phyloP scores from a whole-genome alignment of 2,113 vertebrate species.

The Paramormyrops kingsleyae region DNA sequence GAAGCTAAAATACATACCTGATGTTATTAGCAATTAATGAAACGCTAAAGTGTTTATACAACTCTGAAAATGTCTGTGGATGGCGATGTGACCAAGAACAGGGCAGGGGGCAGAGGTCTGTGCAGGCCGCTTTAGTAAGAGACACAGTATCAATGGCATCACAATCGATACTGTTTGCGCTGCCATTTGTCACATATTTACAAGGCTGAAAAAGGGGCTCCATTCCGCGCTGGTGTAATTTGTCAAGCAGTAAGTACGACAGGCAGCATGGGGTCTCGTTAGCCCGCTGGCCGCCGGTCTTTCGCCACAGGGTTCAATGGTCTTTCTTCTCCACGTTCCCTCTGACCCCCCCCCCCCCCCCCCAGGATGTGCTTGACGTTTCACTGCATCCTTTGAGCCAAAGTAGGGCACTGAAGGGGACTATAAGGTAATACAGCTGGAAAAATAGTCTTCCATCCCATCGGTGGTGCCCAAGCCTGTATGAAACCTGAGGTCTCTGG shows the following conservation, averaged over 20 bases:
- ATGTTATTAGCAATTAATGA: not conserved
- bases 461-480: not conserved
- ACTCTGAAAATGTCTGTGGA: not conserved
- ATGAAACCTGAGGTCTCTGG: not conserved
- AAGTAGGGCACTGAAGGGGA: not conserved
- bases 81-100: not conserved
- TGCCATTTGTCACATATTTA: conserved; percentile 99
- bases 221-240: conserved; percentile 88
- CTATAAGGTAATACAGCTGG: not conserved
- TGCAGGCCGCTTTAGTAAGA: conserved; percentile 67
- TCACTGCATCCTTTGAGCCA: not conserved
- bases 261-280: conserved; percentile 9
- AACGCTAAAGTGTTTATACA: not conserved
- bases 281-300: conserved; percentile 28
- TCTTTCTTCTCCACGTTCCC: not conserved
- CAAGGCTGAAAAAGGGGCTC: conserved; percentile 87
- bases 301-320: not conserved
- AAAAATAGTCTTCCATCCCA: not conserved
- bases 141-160: conserved; percentile 90
- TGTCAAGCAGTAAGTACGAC: conserved; percentile 67
- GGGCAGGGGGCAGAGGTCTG: not conserved
- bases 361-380: not conserved
- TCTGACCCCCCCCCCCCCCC: not conserved
- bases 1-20: not conserved
- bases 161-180: conserved; percentile 95